Evolutionary conservation across 2,113 vertebrate genomes (phyloP).

Genomic region (Paratilapia polleni): DNA sequence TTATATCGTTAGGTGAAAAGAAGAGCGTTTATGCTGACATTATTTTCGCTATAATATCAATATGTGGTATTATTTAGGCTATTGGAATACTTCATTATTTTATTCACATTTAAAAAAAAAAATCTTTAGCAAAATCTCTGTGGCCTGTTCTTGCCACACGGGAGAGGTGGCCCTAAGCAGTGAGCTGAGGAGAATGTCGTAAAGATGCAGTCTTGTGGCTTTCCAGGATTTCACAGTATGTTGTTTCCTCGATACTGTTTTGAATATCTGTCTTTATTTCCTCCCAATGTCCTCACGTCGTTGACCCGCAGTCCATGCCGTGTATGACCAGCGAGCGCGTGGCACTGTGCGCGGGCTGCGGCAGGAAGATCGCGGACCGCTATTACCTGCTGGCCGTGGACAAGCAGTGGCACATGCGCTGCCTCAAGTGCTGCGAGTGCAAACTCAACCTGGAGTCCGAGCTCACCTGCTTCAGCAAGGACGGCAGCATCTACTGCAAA

Average conservation of each 20-base stretch:
- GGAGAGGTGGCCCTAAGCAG: not conserved
- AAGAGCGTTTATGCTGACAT: not conserved
- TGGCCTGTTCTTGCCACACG: not conserved
- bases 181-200: not conserved
- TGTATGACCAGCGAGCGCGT: constrained; percentile 93
- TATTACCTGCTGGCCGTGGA: constrained; percentile 99
- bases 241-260: not conserved
- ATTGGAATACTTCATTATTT: not conserved
- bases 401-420: constrained; percentile 99
- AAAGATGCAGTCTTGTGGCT: not conserved
- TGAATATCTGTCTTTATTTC: not conserved
- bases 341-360: constrained; percentile 96
- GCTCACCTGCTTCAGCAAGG: constrained; percentile 99
- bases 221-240: not conserved
- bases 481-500: constrained; percentile 99
- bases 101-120: not conserved
- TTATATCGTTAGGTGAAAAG: not conserved
- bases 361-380: constrained; percentile 95
- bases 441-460: constrained; percentile 98
- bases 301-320: constrained; percentile 85
- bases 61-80: not conserved
- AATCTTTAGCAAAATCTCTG: not conserved
- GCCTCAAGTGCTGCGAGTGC: constrained; percentile 97
- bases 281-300: not conserved
- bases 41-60: not conserved